Conservation (phyloP, 2,888 invertebrate species). For the Archips xylosteana region DNA sequence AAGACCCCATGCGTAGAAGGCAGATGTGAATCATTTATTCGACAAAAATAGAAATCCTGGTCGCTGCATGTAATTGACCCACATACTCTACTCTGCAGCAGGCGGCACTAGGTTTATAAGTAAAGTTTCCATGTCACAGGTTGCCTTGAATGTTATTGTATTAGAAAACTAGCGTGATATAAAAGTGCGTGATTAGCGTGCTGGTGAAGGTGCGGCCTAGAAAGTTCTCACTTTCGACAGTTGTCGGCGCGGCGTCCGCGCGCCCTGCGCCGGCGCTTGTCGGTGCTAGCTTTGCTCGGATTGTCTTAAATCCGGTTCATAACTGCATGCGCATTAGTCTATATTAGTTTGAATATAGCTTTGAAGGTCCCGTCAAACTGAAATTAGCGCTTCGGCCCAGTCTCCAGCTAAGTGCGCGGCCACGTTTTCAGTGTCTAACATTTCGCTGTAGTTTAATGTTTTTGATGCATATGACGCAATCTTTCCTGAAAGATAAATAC, state of each 20-base stretch:
- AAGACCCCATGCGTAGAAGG: constrained; percentile 39
- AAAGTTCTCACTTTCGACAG: constrained; percentile 79
- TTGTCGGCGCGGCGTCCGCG: constrained; percentile 53
- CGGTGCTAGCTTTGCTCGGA: constrained; percentile 11
- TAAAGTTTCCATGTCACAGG: constrained; percentile 25
- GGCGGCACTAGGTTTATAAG: constrained; percentile 13
- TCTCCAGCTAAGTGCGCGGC: not conserved
- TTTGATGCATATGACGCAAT: too few relatives aligned
- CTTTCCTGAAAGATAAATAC: too few relatives aligned
- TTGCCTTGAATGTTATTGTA: constrained; percentile 46
- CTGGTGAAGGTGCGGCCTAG: constrained; percentile 74
- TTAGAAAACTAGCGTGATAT: constrained; percentile 71
- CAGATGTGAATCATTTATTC: constrained; percentile 36
- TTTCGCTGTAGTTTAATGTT: not conserved
- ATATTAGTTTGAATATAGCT: not conserved
- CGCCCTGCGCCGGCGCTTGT: constrained; percentile 41
- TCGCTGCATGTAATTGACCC: constrained; percentile 31
- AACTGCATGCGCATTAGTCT: constrained; percentile 48
- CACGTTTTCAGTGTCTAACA: too few relatives aligned
- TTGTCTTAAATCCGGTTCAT: constrained; percentile 75
- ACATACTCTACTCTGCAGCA: constrained; percentile 9
- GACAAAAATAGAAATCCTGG: constrained; percentile 28
- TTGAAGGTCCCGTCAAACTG: not conserved
- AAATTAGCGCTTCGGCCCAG: not conserved
- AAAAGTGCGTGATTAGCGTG: constrained; percentile 78